These are phyloP conservation scores for Morpho achilles DNA, from an alignment of 2,888 invertebrate genomes.

Conservation along the genomic window DNA sequence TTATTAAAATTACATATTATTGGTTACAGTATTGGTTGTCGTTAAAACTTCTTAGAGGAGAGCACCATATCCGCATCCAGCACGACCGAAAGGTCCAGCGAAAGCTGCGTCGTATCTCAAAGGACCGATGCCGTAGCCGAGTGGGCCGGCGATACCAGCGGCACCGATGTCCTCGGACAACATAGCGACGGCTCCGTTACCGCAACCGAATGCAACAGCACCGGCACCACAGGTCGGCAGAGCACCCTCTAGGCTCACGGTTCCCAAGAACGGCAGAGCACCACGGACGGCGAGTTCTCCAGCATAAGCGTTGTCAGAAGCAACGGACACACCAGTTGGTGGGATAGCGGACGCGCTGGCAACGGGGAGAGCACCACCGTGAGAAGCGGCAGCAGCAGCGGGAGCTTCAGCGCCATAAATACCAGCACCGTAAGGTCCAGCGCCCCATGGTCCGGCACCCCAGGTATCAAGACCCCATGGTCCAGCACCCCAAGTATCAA, in stretches of 20 bases:
- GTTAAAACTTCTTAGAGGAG: background rate
- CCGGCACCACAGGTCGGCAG: constrained; percentile 35
- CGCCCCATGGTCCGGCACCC: constrained; percentile 17
- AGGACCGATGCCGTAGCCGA: constrained; percentile 1
- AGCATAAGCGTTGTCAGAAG: constrained; percentile 30
- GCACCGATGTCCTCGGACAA: constrained; percentile 24
- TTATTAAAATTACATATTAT: no score
- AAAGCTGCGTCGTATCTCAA: background rate
- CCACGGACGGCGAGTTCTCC: constrained; percentile 35
- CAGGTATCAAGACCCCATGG: constrained; percentile 8
- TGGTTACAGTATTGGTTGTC: no score
- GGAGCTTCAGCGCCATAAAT: constrained; percentile 12
- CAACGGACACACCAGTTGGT: constrained; percentile 37
- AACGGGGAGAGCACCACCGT: constrained; percentile 29
- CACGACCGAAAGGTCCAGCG: background rate
- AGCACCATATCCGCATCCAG: constrained; percentile 1
- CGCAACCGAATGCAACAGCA: constrained; percentile 35
- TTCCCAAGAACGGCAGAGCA: constrained; percentile 35
- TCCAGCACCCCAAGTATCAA: constrained; percentile 10
- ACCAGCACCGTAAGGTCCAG: constrained; percentile 16
- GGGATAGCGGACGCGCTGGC: constrained; percentile 29
- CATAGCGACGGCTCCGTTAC: constrained; percentile 34
- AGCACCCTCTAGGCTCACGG: constrained; percentile 20
- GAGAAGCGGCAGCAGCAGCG: constrained; percentile 22
- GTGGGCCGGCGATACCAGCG: constrained; percentile 6